phyloP scores from a whole-genome alignment of 2,113 vertebrate species.

The Marcusenius ussheri region DNA sequence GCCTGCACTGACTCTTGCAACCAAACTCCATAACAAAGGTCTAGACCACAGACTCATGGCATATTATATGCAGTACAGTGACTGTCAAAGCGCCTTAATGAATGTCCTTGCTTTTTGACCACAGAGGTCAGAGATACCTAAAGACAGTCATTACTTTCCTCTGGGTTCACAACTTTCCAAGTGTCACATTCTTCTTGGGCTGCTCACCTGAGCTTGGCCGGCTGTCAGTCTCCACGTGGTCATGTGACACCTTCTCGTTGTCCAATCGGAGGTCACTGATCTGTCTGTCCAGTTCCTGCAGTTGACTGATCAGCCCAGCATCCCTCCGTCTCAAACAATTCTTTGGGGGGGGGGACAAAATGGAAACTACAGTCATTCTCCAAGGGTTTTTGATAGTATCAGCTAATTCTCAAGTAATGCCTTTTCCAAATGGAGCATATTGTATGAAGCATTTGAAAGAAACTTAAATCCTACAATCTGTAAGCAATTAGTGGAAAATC shows the following conservation, averaged over 20 bases:
- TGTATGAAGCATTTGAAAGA: neutral
- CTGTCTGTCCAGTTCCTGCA: constrained; percentile 87
- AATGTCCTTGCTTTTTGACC: neutral
- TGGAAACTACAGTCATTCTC: constrained; percentile 1
- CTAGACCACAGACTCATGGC: neutral
- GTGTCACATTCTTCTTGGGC: neutral
- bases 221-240: constrained; percentile 81
- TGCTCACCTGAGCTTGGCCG: constrained; percentile 85
- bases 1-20: neutral
- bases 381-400: neutral
- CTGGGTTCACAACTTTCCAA: neutral
- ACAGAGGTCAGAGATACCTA: neutral
- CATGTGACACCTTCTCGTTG: constrained; percentile 69
- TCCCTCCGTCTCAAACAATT: constrained; percentile 83
- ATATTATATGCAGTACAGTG: neutral
- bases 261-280: constrained; percentile 84
- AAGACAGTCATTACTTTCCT: neutral
- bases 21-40: neutral
- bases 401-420: neutral
- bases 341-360: constrained; percentile 49
- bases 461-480: constrained; percentile 9
- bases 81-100: neutral
- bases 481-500: constrained; percentile 19
- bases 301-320: constrained; percentile 75
- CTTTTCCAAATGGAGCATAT: neutral